A percentile compares a stretch with the other conserved stretches of the same genome.
phyloP scores from a whole-genome alignment of 2,113 vertebrate species.

The Tupaia chinensis region DNA sequence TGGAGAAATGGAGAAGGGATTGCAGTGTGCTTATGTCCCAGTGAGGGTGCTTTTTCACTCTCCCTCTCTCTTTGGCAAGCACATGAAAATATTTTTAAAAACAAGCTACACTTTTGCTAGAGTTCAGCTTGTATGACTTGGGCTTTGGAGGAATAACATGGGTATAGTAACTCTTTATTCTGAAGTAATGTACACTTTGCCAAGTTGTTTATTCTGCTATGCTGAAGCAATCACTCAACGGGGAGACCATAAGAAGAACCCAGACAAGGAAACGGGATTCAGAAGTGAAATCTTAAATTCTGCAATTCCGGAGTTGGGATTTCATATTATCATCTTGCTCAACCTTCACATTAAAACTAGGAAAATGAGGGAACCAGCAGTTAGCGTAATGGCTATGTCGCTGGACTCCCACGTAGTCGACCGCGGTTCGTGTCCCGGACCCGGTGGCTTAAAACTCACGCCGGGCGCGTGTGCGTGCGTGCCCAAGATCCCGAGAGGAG shows the following conservation, averaged over 20 bases:
- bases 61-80: no score
- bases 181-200: neutral
- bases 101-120: neutral
- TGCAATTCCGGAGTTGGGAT: neutral
- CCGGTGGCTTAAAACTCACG: no score
- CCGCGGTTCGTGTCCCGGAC: no score
- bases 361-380: no score
- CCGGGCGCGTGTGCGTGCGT: no score
- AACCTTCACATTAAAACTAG: neutral
- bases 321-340: neutral
- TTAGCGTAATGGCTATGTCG: no score
- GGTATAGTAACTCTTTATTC: neutral
- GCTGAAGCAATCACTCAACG: neutral
- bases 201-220: neutral
- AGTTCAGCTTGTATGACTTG: conserved; percentile 7
- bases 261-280: neutral
- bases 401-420: no score
- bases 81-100: neutral
- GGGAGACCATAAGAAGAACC: neutral
- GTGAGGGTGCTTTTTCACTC: no score
- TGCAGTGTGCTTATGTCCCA: no score
- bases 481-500: no score
- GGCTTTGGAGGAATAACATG: neutral
- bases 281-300: conserved; percentile 7
- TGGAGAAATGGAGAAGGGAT: no score